Conservation (phyloP, 2,113 vertebrate species). For the Cathartes aura region DNA sequence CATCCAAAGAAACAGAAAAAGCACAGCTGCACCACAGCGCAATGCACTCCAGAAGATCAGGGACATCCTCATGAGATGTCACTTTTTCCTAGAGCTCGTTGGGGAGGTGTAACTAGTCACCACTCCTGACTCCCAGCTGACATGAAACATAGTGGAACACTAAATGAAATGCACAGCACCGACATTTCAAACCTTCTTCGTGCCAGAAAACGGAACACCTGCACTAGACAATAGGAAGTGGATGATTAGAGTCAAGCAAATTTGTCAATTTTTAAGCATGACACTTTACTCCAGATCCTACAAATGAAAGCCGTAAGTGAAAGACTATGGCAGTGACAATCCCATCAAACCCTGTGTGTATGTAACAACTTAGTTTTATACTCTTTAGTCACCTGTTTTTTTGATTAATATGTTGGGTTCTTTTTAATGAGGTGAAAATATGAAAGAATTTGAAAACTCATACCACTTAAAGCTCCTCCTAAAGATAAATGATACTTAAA, state of each 20-base stretch:
- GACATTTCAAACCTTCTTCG: background rate
- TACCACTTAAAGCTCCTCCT: background rate
- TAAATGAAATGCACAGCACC: background rate
- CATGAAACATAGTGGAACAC: background rate
- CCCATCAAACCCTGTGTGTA: background rate
- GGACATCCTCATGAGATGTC: background rate
- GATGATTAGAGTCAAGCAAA: background rate
- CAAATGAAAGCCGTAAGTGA: background rate
- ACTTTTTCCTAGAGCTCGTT: background rate
- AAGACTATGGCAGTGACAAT: background rate
- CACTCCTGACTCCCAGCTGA: background rate
- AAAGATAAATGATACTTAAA: slow-evolving; percentile 5
- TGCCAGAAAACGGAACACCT: slow-evolving; percentile 60
- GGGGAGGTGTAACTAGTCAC: slow-evolving; percentile 26
- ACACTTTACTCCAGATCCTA: background rate
- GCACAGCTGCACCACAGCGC: slow-evolving; percentile 4
- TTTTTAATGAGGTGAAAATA: slow-evolving; percentile 39
- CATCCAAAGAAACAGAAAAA: background rate
- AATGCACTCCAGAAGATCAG: slow-evolving; percentile 6
- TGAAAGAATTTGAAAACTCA: slow-evolving; percentile 15
- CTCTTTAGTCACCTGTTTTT: background rate
- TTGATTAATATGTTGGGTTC: background rate
- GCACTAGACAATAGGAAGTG: slow-evolving; percentile 31
- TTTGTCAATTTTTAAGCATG: slow-evolving; percentile 1
- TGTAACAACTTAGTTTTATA: slow-evolving; percentile 33